phyloP scores from a whole-genome alignment of 2,113 vertebrate species.

The Corythornis vintsioides region DNA sequence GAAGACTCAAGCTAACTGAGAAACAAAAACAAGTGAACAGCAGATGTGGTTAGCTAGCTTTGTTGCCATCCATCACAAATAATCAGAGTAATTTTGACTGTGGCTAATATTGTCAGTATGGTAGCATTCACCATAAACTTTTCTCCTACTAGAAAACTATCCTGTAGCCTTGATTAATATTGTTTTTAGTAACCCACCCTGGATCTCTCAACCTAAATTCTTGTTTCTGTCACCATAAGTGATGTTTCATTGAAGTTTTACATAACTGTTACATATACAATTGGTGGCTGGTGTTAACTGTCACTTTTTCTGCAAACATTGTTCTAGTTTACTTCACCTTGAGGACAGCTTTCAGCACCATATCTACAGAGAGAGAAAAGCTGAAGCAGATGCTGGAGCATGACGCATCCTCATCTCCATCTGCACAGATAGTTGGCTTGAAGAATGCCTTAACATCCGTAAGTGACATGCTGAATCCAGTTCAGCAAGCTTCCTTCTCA shows the following conservation, averaged over 20 bases:
- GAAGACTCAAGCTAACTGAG: slow-evolving; percentile 55
- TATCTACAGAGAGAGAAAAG: slow-evolving; percentile 87
- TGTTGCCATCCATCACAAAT: slow-evolving; percentile 57
- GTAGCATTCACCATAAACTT: not conserved
- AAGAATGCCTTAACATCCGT: slow-evolving; percentile 91
- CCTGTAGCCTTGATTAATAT: slow-evolving; percentile 10
- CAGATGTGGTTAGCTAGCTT: slow-evolving; percentile 57
- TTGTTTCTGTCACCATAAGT: slow-evolving; percentile 7
- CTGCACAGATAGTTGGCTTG: slow-evolving; percentile 87
- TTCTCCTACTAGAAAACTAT: slow-evolving; percentile 28
- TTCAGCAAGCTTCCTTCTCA: not conserved
- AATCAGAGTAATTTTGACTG: slow-evolving; percentile 49
- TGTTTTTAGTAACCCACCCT: not conserved
- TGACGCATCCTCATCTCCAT: slow-evolving; percentile 82
- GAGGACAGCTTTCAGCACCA: slow-evolving; percentile 86
- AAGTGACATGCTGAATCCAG: slow-evolving; percentile 61
- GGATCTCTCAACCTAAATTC: not conserved
- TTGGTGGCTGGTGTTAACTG: slow-evolving; percentile 14
- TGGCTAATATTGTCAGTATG: slow-evolving; percentile 4
- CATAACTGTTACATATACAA: not conserved
- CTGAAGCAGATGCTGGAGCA: slow-evolving; percentile 89
- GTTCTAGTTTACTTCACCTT: slow-evolving; percentile 85
- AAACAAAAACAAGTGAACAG: slow-evolving; percentile 51
- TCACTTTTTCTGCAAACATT: slow-evolving; percentile 31
- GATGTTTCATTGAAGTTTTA: not conserved